Base-by-base conservation (phyloP, 2,113 vertebrate genomes). In the Drymodes brunneopygia region DNA sequence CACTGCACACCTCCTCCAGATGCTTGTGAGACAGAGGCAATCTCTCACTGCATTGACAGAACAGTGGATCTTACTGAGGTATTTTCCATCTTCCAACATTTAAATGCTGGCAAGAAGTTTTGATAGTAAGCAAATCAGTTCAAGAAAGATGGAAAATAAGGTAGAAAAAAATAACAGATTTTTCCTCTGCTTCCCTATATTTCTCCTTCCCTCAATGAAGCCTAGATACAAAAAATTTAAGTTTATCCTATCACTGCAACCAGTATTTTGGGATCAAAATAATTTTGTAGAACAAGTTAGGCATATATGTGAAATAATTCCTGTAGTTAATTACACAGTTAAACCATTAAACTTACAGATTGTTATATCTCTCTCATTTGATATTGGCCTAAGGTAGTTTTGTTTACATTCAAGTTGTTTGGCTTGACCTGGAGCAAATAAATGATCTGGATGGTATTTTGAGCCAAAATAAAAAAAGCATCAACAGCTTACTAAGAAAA, bases 21-120 rank as follows among this genome's bases (percentile, higher is more conserved):
- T 98, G 81, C 98, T 99, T 11, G 97, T 99, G 71, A 97, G 69
- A 44, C 99, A 99, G 97, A 98, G 99, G 75, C 95, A 16, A 4
- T 98, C 98, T 29, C 98, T 99, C 56, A 97, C 98, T 54, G 85
- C 60, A 2, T 81, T 99, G 78, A 99, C 98, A 1, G 98, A 99
- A 78, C 98, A 99, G 71, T 99, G 99, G 99, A 90, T 99, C 86
- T 97, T 96, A 51, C 96, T 99, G 81, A 98, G 99, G 99, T 99
- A 97, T 71, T 77, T 80, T 40, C 17, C 18, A 9, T 75, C 84
- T 83, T 72, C 25, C 28, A 53, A 2, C 0, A 0, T 27, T 33
- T 19, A 38, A n/a, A 8, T 48, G 31, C 19, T 90, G 48, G 28
- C 28, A 86, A 40, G 47, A 64, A 62, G 17, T 45, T 80, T 40